A percentile compares a stretch with the other conserved stretches of the same genome.
Conservation (phyloP, 2,113 vertebrate genomes). For the human region DNA sequence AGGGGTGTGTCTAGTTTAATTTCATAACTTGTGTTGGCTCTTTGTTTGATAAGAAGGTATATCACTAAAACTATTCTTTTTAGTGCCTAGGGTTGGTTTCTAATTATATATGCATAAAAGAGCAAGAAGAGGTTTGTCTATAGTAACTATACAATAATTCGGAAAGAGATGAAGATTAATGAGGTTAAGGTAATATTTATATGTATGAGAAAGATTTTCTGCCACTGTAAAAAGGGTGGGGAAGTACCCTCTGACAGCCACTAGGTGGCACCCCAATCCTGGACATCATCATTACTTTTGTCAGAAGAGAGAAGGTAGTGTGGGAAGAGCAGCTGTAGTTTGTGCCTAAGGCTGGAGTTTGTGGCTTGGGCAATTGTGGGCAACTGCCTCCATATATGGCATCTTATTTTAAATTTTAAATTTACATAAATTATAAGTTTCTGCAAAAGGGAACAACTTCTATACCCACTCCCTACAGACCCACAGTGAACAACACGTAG, state of each 20-base stretch:
- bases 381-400: not conserved
- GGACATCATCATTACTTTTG: not conserved
- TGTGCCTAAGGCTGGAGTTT: not conserved
- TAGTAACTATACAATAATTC: not conserved
- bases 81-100: not conserved
- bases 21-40: not conserved
- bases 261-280: conserved; percentile 29
- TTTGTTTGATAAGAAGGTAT: not conserved
- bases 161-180: not conserved
- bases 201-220: not conserved
- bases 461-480: not conserved
- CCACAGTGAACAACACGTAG: not conserved
- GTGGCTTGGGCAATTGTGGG: not conserved
- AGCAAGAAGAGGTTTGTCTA: not conserved
- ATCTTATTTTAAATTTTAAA: not conserved
- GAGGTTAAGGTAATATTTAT: not conserved
- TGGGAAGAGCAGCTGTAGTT: not conserved
- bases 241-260: not conserved
- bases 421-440: not conserved
- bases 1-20: not conserved
- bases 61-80: not conserved
- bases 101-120: not conserved
- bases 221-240: not conserved
- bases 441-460: not conserved
- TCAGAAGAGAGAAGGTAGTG: too few relatives aligned